Evolutionary conservation across 2,797 vertebrate genomes (phyloP).

Genomic region (Coranthus polyacanthus): DNA sequence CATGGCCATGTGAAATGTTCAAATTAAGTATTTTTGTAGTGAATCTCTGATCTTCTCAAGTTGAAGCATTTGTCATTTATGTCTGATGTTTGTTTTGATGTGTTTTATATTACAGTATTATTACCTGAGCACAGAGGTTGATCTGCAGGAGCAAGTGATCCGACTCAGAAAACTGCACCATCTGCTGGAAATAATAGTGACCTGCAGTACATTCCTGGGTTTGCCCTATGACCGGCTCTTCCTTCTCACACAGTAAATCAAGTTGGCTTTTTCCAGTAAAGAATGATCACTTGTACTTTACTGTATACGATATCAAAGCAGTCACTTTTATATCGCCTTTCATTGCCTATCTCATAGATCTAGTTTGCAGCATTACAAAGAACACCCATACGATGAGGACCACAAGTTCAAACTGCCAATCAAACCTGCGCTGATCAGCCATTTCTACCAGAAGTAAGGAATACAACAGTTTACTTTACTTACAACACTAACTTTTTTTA

Average conservation of each 20-base stretch:
- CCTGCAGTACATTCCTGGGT: conserved; percentile 89
- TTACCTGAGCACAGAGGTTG: conserved; percentile 89
- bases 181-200: conserved; percentile 92
- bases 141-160: conserved; percentile 91
- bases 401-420: conserved; percentile 92
- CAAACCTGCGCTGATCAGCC: conserved; percentile 88
- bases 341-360: conserved; percentile 78
- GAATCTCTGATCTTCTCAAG: too few species aligned
- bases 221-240: conserved; percentile 93
- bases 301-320: neutral
- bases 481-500: too few species aligned
- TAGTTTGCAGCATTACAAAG: conserved; percentile 94
- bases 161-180: conserved; percentile 95
- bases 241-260: conserved; percentile 91
- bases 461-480: too few species aligned
- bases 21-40: too few species aligned
- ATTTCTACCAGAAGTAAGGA: conserved; percentile 92
- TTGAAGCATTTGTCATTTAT: too few species aligned
- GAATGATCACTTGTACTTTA: neutral
- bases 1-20: too few species aligned
- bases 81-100: neutral
- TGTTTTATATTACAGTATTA: conserved; percentile 84
- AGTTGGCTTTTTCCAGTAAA: neutral
- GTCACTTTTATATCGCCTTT: neutral
- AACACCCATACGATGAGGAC: conserved; percentile 89